phyloP scores from a whole-genome alignment of 2,113 vertebrate genomes.

The Ameiurus melas region DNA sequence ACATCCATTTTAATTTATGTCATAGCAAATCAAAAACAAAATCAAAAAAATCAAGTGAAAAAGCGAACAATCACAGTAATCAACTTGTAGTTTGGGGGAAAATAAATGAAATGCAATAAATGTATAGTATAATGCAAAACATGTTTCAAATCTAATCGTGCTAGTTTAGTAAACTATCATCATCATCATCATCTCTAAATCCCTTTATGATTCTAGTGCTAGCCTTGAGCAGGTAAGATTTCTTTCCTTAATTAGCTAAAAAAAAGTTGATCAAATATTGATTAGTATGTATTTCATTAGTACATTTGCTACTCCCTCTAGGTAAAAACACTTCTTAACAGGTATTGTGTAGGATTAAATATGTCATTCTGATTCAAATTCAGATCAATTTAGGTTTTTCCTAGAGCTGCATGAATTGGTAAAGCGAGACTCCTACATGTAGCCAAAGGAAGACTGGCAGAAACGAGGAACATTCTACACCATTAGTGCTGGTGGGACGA shows the following conservation, averaged over 20 bases:
- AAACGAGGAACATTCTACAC: too few species aligned
- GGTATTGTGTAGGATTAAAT: neutral
- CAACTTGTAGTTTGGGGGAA: too few species aligned
- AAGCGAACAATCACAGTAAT: neutral
- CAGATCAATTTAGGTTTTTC: too few species aligned
- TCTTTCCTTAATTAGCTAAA: too few species aligned
- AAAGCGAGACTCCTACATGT: too few species aligned
- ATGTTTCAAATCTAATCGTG: neutral
- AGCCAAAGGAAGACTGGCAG: too few species aligned
- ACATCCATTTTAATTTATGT: neutral
- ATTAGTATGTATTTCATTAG: too few species aligned
- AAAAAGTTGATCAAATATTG: too few species aligned
- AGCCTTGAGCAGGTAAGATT: too few species aligned
- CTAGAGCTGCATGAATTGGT: too few species aligned
- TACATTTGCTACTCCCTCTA: too few species aligned
- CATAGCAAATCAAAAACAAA: neutral
- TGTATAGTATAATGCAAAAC: neutral
- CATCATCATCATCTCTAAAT: neutral
- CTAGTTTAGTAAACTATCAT: neutral
- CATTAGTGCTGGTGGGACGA: too few species aligned
- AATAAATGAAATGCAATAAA: neutral
- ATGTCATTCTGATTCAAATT: neutral
- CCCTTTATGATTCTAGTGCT: neutral
- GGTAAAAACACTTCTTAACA: neutral
- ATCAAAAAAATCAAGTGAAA: neutral